Evolutionary conservation across 2,113 vertebrate species (phyloP).

Genomic region (Xenopus laevis): DNA sequence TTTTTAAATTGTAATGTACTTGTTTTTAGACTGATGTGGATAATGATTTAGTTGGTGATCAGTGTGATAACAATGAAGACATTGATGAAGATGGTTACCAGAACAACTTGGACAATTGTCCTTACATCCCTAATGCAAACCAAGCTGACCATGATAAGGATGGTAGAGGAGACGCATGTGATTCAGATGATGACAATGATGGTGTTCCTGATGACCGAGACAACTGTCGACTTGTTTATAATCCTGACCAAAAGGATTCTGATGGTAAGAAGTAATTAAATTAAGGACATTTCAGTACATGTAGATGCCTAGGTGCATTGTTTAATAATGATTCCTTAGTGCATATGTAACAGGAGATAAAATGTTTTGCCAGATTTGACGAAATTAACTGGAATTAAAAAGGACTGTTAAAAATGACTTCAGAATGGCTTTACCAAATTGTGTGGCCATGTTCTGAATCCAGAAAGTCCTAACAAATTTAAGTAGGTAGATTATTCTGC

Average conservation of each 20-base stretch:
- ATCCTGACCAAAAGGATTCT: constrained; percentile 80
- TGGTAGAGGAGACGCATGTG: constrained; percentile 90
- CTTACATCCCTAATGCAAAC: constrained; percentile 89
- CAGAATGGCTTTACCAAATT: too few relatives aligned
- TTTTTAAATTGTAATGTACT: too few relatives aligned
- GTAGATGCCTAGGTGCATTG: too few relatives aligned
- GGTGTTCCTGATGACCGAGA: constrained; percentile 90
- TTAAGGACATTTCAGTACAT: background rate
- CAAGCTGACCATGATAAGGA: constrained; percentile 94
- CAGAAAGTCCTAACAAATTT: too few relatives aligned
- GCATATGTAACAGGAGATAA: too few relatives aligned
- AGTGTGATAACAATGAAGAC: constrained; percentile 94
- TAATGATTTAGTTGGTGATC: constrained; percentile 92
- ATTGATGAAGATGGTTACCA: constrained; percentile 96
- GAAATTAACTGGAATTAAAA: too few relatives aligned
- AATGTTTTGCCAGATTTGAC: too few relatives aligned
- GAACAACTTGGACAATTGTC: constrained; percentile 96
- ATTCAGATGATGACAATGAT: constrained; percentile 91
- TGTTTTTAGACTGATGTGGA: constrained; percentile 77
- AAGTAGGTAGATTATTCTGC: too few relatives aligned
- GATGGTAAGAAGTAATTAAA: constrained; percentile 71
- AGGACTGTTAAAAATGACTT: too few relatives aligned
- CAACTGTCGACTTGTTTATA: constrained; percentile 90
- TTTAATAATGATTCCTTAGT: too few relatives aligned
- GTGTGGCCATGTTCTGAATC: too few relatives aligned